Evolutionary conservation across 2,797 vertebrate genomes (phyloP).

Genomic region (Caiman crocodilus): DNA sequence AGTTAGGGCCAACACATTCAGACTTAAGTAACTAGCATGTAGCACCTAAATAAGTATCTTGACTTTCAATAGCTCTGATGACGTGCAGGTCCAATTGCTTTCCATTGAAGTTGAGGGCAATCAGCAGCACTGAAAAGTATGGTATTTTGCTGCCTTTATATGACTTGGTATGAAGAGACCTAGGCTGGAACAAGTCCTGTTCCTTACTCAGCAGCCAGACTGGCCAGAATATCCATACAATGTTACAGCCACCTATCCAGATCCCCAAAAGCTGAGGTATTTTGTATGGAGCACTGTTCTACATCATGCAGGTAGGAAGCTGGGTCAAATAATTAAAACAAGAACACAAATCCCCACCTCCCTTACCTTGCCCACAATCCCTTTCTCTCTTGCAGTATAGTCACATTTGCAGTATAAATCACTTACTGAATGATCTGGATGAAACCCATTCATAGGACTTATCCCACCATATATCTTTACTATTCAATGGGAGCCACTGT

Average conservation of each 20-base stretch:
- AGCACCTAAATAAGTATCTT: accelerated
- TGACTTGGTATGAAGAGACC: accelerated
- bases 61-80: not conserved
- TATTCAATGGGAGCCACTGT: not conserved
- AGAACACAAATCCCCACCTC: not conserved
- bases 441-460: not conserved
- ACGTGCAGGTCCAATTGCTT: not conserved
- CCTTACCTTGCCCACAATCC: too few species aligned
- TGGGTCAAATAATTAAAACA: too few species aligned
- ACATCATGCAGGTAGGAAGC: not conserved
- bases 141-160: accelerated
- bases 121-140: accelerated
- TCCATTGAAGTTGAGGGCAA: not conserved
- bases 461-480: not conserved
- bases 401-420: not conserved
- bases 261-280: too few species aligned
- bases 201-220: too few species aligned
- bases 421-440: too few species aligned
- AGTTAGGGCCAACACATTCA: not conserved
- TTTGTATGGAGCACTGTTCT: not conserved
- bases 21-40: not conserved
- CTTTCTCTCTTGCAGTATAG: too few species aligned
- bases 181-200: too few species aligned
- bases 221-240: not conserved
- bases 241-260: not conserved